These are phyloP conservation scores for Trichosurus vulpecula DNA, from an alignment of 2,797 vertebrate species.

Conservation along the genomic window DNA sequence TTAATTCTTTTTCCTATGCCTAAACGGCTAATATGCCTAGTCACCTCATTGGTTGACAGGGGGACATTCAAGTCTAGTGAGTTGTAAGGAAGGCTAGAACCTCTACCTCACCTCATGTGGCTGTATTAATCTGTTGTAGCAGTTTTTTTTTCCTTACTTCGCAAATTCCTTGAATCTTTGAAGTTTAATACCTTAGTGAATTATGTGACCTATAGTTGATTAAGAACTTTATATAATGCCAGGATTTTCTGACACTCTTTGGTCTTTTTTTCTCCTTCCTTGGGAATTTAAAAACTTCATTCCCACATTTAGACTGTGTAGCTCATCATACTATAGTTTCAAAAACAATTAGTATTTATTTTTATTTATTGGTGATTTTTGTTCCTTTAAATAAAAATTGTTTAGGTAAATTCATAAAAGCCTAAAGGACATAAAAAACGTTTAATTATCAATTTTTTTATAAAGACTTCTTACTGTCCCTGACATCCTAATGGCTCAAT, in stretches of 20 bases:
- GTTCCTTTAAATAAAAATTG: neutral
- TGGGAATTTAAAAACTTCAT: neutral
- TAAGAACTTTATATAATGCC: constrained; percentile 2
- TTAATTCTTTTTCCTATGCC: neutral
- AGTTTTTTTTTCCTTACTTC: constrained; percentile 48
- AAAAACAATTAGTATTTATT: neutral
- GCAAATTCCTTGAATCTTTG: neutral
- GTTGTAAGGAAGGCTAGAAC: neutral
- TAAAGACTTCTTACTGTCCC: neutral
- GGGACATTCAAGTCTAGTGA: neutral
- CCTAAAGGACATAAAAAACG: neutral
- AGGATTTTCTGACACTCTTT: neutral
- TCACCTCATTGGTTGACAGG: neutral
- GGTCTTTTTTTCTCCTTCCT: neutral
- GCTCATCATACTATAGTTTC: constrained; percentile 6
- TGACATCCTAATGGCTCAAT: neutral
- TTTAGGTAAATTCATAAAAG: neutral
- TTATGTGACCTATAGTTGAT: neutral
- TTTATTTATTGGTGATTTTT: neutral
- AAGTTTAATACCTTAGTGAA: constrained; percentile 33
- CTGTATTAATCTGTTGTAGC: constrained; percentile 5
- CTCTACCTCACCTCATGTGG: constrained; percentile 10
- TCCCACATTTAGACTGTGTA: neutral
- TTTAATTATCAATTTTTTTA: neutral
- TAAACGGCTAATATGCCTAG: neutral